Conservation (phyloP, 2,113 vertebrate species). For the Saguinus midas region DNA sequence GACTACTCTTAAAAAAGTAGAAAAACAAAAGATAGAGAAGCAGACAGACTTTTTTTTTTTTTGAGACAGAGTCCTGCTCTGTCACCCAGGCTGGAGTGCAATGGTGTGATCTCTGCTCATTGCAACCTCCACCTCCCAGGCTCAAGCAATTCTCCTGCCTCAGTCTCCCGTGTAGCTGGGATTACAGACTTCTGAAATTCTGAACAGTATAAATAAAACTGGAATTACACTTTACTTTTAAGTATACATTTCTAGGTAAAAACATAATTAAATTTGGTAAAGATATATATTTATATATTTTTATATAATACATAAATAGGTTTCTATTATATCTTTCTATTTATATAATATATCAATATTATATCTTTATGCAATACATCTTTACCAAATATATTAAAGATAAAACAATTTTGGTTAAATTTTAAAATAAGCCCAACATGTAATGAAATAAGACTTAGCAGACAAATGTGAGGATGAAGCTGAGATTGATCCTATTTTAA, state of each 20-base stretch:
- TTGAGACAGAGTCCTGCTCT: too few species aligned
- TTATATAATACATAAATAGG: too few species aligned
- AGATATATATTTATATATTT: background rate
- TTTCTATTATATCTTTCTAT: too few species aligned
- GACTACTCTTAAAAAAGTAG: background rate
- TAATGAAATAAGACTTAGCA: background rate
- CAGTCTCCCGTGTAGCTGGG: too few species aligned
- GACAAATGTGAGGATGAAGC: background rate
- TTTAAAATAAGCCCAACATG: background rate
- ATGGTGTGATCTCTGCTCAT: too few species aligned
- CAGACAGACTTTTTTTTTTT: background rate
- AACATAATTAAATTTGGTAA: background rate
- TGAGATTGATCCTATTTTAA: background rate
- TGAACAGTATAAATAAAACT: background rate
- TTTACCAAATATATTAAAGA: background rate
- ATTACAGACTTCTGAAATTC: background rate
- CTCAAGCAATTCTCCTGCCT: too few species aligned
- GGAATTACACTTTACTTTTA: background rate
- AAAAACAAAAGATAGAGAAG: background rate
- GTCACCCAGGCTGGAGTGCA: too few species aligned
- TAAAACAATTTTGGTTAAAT: background rate
- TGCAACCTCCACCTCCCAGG: too few species aligned
- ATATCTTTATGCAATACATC: too few species aligned
- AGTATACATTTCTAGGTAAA: background rate
- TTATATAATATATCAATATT: too few species aligned